phyloP scores from a whole-genome alignment of 1,140 invertebrate species.

The Drosophila cardini region DNA sequence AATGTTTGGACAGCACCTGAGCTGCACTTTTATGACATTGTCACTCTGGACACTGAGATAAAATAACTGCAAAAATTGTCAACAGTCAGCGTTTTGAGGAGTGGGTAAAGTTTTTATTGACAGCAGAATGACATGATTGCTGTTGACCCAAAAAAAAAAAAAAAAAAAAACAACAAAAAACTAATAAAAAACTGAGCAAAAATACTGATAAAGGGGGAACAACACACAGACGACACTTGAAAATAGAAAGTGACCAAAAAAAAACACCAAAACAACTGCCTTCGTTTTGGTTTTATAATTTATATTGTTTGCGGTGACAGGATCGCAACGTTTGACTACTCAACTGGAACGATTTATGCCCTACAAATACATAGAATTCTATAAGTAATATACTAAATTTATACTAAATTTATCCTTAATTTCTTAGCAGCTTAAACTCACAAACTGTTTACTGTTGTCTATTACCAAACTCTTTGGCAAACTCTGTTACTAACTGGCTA shows the following conservation, averaged over 20 bases:
- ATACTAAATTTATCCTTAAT: not conserved
- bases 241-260: constrained; percentile 24
- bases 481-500: not conserved
- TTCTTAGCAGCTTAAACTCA: not conserved
- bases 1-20: constrained; percentile 56
- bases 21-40: constrained; percentile 55
- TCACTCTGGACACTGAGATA: constrained; percentile 53
- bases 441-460: not conserved
- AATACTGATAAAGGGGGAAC: constrained; percentile 19
- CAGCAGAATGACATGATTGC: constrained; percentile 77
- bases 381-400: not conserved
- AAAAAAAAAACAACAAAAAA: constrained; percentile 7
- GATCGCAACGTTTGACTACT: constrained; percentile 19
- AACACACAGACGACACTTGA: constrained; percentile 59
- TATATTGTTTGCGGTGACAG: constrained; percentile 72
- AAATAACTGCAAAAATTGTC: constrained; percentile 79
- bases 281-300: constrained; percentile 75
- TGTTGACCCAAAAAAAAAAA: constrained; percentile 57
- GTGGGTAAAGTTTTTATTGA: constrained; percentile 70
- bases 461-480: not conserved
- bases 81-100: constrained; percentile 48
- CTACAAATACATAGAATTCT: constrained; percentile 7
- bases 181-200: constrained; percentile 18
- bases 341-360: constrained; percentile 32
- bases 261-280: constrained; percentile 57